Conservation (phyloP, 2,113 vertebrate genomes). For the Porphyrio hochstetteri region DNA sequence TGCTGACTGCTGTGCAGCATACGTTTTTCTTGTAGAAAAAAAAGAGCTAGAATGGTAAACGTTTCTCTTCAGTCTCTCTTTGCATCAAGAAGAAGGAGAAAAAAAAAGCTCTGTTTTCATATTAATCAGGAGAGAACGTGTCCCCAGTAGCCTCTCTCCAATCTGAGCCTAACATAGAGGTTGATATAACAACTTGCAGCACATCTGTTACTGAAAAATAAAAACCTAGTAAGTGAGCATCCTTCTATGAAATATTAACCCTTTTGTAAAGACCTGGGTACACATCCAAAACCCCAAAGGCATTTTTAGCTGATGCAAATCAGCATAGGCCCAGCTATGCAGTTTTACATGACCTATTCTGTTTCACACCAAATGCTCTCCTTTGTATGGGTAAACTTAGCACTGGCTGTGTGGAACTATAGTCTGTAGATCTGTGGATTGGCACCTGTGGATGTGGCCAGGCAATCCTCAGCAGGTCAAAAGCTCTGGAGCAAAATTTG, state of each 20-base stretch:
- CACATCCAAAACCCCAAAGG: background rate
- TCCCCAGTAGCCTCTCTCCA: background rate
- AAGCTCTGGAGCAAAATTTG: background rate
- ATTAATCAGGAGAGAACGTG: background rate
- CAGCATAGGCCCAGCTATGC: background rate
- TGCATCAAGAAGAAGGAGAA: background rate
- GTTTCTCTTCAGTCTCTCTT: background rate
- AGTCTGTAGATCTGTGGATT: accelerated
- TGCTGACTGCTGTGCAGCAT: conserved; percentile 8
- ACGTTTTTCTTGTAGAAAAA: background rate
- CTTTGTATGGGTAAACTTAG: background rate
- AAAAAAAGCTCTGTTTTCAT: background rate
- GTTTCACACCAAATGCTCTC: background rate
- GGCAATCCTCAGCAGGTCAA: background rate
- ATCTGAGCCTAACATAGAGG: background rate
- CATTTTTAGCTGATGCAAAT: background rate
- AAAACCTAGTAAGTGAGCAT: background rate
- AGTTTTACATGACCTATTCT: background rate
- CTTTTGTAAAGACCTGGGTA: background rate
- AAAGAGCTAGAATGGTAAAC: background rate
- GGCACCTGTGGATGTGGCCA: accelerated
- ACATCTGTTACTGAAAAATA: background rate
- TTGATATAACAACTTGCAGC: background rate
- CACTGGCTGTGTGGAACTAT: background rate
- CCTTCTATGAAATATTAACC: background rate